Conservation (phyloP, 1,140 invertebrate genomes). For the Anagrus nilaparvatae region DNA sequence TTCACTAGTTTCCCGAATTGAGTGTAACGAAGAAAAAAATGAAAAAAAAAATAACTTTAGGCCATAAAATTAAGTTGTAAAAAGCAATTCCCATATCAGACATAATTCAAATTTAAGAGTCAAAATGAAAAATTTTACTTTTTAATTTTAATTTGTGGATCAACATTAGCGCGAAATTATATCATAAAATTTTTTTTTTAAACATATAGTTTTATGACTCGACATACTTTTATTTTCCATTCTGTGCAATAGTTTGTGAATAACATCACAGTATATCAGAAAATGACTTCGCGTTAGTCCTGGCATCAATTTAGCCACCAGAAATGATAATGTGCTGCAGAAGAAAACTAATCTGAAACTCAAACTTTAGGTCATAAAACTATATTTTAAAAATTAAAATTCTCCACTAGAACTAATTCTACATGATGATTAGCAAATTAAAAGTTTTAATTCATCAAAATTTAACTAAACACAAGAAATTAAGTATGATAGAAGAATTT, state of each 20-base stretch:
- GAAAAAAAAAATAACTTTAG: no score
- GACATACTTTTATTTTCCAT: background rate
- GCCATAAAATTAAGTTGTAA: background rate
- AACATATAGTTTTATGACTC: background rate
- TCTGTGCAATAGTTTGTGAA: constrained; percentile 11
- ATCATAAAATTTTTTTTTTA: no score
- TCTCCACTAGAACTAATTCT: background rate
- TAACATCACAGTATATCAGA: constrained; percentile 12
- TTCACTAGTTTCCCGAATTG: no score
- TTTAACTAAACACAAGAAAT: no score
- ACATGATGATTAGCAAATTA: background rate
- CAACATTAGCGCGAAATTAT: no score
- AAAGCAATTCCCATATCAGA: constrained; percentile 12
- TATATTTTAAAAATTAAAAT: background rate
- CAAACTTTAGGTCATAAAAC: constrained; percentile 9
- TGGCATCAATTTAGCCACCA: no score
- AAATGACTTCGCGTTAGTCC: no score
- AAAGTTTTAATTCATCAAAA: no score
- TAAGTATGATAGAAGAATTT: no score
- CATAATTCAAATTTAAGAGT: constrained; percentile 7
- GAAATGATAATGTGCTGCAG: no score
- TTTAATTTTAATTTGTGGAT: no score
- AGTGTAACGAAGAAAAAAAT: no score
- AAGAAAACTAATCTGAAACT: constrained; percentile 8
- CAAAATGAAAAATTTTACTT: background rate